A percentile compares a stretch with the other conserved stretches of the same genome.
phyloP scores from a whole-genome alignment of 2,797 vertebrate species.

The Remorina albescens region DNA sequence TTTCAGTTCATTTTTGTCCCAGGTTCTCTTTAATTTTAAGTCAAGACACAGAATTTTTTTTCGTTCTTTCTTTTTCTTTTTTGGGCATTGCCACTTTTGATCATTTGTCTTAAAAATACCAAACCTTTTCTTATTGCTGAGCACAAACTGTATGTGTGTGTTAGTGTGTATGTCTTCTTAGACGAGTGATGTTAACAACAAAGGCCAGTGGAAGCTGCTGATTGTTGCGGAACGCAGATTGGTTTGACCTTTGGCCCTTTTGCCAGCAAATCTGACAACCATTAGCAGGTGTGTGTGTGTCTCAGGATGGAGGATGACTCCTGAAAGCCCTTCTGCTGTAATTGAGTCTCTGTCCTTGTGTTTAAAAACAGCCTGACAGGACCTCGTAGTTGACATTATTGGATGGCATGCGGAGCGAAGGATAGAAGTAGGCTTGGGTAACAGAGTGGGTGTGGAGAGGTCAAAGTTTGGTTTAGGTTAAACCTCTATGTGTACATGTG shows the following conservation, averaged over 20 bases:
- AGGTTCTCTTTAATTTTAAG: conserved; percentile 11
- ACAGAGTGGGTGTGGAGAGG: conserved; percentile 68
- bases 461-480: conserved; percentile 75
- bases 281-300: conserved; percentile 79
- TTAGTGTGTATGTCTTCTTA: conserved; percentile 56
- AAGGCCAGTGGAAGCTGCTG: conserved; percentile 74
- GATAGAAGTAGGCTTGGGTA: conserved; percentile 68
- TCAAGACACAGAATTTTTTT: not conserved
- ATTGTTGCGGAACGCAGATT: conserved; percentile 83
- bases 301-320: conserved; percentile 64
- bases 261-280: conserved; percentile 78
- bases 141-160: conserved; percentile 10
- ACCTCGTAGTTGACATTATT: conserved; percentile 80
- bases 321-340: conserved; percentile 82
- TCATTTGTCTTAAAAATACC: not conserved
- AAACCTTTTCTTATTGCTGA: not conserved
- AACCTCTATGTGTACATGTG: conserved; percentile 51
- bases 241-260: conserved; percentile 80
- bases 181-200: conserved; percentile 81
- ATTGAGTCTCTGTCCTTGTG: conserved; percentile 85
- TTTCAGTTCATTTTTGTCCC: conserved; percentile 3
- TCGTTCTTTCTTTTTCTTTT: no score
- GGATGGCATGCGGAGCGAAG: conserved; percentile 73
- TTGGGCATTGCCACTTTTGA: not conserved
- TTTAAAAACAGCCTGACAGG: conserved; percentile 83